Evolutionary conservation across 2,888 invertebrate genomes (phyloP).

Genomic region (Drosophila kuntzei): DNA sequence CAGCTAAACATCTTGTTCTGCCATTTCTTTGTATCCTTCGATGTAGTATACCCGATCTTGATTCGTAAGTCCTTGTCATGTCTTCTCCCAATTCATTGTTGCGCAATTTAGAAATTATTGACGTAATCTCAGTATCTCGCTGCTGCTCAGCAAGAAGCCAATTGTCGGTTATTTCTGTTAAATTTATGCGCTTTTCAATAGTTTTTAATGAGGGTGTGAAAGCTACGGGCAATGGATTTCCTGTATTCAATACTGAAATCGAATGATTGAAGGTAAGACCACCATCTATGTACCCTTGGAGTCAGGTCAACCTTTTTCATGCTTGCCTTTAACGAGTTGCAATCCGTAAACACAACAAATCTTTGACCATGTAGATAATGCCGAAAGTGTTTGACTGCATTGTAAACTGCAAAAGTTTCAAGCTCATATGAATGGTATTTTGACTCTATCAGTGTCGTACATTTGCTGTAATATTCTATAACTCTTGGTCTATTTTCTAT

Average conservation of each 20-base stretch:
- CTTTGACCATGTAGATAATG: constrained; percentile 4
- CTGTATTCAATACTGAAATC: too few species aligned
- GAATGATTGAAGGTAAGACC: too few species aligned
- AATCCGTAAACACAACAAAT: constrained; percentile 10
- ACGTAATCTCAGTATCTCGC: neutral
- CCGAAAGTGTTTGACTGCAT: constrained; percentile 6
- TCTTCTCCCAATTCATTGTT: neutral
- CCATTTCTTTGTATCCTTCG: neutral
- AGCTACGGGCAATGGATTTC: too few species aligned
- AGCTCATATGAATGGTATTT: constrained; percentile 12
- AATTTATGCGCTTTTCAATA: too few species aligned
- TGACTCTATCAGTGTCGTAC: constrained; percentile 3
- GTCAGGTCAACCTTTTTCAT: too few species aligned
- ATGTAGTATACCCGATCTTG: too few species aligned
- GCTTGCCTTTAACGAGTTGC: constrained; percentile 1
- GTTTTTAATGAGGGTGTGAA: neutral
- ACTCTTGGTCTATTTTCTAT: constrained; percentile 3
- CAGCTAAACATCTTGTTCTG: neutral
- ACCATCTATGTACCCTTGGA: too few species aligned
- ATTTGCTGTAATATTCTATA: constrained; percentile 7
- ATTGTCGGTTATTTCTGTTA: neutral
- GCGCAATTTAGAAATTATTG: neutral
- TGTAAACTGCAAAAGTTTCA: constrained; percentile 5
- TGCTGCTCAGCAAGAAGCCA: too few species aligned
- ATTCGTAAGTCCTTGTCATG: too few species aligned